phyloP scores from a whole-genome alignment of 2,113 vertebrate genomes.

The Chitala chitala region DNA sequence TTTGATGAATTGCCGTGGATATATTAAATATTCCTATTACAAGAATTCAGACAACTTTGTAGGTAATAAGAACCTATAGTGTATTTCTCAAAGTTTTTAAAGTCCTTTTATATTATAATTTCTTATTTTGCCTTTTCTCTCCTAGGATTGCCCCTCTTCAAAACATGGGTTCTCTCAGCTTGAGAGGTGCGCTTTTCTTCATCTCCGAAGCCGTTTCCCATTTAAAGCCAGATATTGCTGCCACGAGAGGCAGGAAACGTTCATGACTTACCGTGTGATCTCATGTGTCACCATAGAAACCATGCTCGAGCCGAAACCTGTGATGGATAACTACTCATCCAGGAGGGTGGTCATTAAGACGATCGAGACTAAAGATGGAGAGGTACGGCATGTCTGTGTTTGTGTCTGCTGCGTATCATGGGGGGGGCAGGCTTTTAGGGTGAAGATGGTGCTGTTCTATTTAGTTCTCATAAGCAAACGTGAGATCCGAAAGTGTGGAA shows the following conservation, averaged over 20 bases:
- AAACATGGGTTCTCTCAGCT: constrained; percentile 77
- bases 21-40: too few species aligned
- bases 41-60: too few species aligned
- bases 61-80: too few species aligned
- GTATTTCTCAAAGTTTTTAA: neutral
- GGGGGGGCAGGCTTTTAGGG: too few species aligned
- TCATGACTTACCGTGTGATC: neutral
- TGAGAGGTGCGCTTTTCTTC: constrained; percentile 70
- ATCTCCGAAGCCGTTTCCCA: neutral
- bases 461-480: too few species aligned
- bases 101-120: neutral
- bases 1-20: too few species aligned
- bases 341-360: constrained; percentile 68
- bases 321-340: constrained; percentile 48
- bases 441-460: too few species aligned
- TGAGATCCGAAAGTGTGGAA: too few species aligned
- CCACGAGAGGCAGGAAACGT: neutral
- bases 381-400: constrained; percentile 52
- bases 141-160: constrained; percentile 85
- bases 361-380: constrained; percentile 63
- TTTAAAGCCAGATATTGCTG: neutral
- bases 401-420: neutral
- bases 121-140: constrained; percentile 5
- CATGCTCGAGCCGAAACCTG: constrained; percentile 51
- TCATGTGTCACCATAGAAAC: constrained; percentile 42